Evolutionary conservation across 1,140 invertebrate species (phyloP), one percentile per base, ranked within the genome.

Genomic region (Eriocheir sinensis): DNA sequence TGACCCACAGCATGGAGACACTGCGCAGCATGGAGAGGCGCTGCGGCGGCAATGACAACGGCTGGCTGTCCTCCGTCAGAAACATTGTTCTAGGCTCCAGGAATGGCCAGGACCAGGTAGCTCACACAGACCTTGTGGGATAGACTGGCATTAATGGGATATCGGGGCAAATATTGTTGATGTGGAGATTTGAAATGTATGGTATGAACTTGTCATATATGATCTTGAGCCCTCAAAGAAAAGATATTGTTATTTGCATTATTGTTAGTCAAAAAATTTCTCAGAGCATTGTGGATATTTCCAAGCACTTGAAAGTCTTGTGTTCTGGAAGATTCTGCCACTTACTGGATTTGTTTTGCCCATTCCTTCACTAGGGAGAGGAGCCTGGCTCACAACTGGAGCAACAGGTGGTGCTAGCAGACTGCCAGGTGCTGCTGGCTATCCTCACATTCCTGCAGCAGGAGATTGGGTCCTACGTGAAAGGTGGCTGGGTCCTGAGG

Each of bases 401-500:
- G 96, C 97, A 97, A 27, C 98, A 98, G 96, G 97, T 98, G 17
- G 97, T 98, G 32, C 96, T 98, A 36, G 98, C 98, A 0, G 98
- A 98, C 96, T 97, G 97, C 85, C 97, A 98, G 96, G 97, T 98
- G 1, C 98, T 97, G 96, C 97, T 97, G 41, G 97, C 98, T 3
- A 97, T 98, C 91, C 96, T 98, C 9, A 97, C 97, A 12, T 97
- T 98, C 94, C 97, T 98, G 0, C 97, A 98, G 95, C 97, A 98
- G 96, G 98, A 98, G 96, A 96, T 98, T 12, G 97, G 97, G 0
- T 97, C 98, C 72, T 98, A 98, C 96, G 97, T 98, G 27, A 98
- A 97, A 95, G 98, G 98, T 15, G 98, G 98, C 8, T 98, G 98
- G 98, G 97, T 97, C 94, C 96, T 98, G 83, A 96, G 98, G 17